Evolutionary conservation across 2,888 invertebrate genomes (phyloP).

Genomic region (Ormyrus pomaceus): DNA sequence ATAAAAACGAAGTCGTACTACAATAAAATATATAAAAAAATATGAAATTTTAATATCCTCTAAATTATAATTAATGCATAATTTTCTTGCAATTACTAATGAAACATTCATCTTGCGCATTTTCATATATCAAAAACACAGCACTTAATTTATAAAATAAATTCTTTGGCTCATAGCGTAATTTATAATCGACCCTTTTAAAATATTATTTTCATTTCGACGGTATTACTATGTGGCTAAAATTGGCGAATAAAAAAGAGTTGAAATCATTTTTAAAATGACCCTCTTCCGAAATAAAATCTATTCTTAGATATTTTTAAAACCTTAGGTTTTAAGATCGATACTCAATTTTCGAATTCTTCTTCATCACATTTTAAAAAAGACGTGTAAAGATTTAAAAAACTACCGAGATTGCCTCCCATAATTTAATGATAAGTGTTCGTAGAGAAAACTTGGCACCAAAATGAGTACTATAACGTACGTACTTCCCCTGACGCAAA

Average conservation of each 20-base stretch:
- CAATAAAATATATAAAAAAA: too few relatives aligned
- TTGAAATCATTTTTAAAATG: constrained; percentile 51
- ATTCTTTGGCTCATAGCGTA: constrained; percentile 55
- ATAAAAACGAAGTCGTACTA: too few relatives aligned
- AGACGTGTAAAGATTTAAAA: constrained; percentile 58
- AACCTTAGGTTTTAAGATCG: constrained; percentile 47
- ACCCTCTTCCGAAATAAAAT: constrained; percentile 46
- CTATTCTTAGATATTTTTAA: constrained; percentile 35
- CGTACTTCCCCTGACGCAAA: constrained; percentile 38
- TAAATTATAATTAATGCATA: too few relatives aligned
- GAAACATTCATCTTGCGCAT: constrained; percentile 43
- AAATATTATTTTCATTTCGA: constrained; percentile 26
- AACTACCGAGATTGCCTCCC: constrained; percentile 55
- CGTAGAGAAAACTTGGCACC: constrained; percentile 55
- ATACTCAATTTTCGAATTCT: constrained; percentile 21
- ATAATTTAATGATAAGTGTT: constrained; percentile 41
- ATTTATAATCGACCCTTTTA: constrained; percentile 40
- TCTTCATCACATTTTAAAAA: constrained; percentile 55
- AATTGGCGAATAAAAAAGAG: constrained; percentile 22
- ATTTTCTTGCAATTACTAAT: constrained; percentile 4
- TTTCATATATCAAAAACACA: constrained; percentile 47
- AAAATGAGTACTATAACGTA: constrained; percentile 48
- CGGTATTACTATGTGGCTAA: constrained; percentile 13
- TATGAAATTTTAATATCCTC: too few relatives aligned
- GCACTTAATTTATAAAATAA: constrained; percentile 34